phyloP scores from a whole-genome alignment of 2,797 vertebrate genomes.

The Ptychadena robeensis region DNA sequence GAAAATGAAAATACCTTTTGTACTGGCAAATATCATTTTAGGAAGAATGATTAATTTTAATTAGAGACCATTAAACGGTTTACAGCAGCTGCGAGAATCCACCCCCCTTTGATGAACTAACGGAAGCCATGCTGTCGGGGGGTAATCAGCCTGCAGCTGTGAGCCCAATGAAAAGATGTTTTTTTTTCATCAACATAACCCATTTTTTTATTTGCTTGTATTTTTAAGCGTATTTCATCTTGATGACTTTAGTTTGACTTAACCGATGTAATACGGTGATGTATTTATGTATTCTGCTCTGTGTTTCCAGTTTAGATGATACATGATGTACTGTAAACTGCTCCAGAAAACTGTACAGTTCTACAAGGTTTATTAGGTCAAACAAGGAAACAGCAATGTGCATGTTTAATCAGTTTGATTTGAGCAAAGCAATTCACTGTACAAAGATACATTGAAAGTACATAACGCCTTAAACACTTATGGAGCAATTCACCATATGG shows the following conservation, averaged over 20 bases:
- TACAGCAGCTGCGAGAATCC: conserved; percentile 30
- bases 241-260: conserved; percentile 27
- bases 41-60: conserved; percentile 49
- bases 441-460: conserved; percentile 29
- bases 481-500: conserved; percentile 29
- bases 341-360: conserved; percentile 36
- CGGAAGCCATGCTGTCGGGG: conserved; percentile 35
- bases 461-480: conserved; percentile 37
- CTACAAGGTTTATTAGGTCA: conserved; percentile 42
- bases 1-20: conserved; percentile 44
- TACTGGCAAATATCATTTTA: conserved; percentile 50
- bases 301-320: conserved; percentile 24
- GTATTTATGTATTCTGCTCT: conserved; percentile 20
- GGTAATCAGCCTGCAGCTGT: conserved; percentile 46
- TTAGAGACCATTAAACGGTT: conserved; percentile 46
- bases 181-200: conserved; percentile 21
- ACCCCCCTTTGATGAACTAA: conserved; percentile 29
- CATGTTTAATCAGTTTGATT: conserved; percentile 38
- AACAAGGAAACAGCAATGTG: conserved; percentile 29
- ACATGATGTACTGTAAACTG: conserved; percentile 45
- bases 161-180: conserved; percentile 30
- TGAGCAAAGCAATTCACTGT: conserved; percentile 43
- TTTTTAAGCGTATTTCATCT: conserved; percentile 34
- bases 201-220: conserved; percentile 30
- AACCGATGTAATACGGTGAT: conserved; percentile 22